Evolutionary conservation across 2,797 vertebrate species (phyloP).

Genomic region (Rhynchonycteris naso): DNA sequence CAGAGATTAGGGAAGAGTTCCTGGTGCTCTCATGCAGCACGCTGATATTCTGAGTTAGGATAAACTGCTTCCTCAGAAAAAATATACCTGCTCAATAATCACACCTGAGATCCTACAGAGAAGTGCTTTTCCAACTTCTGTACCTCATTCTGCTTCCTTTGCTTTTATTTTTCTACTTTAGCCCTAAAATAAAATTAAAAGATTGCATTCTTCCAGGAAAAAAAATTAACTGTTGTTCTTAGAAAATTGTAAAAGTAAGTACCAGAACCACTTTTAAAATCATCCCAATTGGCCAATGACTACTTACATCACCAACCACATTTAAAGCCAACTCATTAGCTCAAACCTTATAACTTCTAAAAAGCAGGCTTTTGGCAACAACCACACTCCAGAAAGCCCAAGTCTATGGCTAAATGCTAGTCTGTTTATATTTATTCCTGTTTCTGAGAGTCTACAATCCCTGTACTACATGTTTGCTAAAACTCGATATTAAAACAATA

Average conservation of each 20-base stretch:
- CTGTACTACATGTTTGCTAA: neutral
- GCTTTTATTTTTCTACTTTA: slow-evolving; percentile 1
- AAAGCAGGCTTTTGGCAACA: neutral
- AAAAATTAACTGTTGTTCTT: neutral
- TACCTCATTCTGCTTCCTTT: neutral
- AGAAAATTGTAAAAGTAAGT: neutral
- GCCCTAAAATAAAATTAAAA: neutral
- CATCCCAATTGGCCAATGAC: neutral
- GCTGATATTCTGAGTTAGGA: neutral
- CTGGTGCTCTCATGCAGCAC: neutral
- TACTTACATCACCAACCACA: neutral
- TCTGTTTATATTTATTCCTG: neutral
- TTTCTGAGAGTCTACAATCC: neutral
- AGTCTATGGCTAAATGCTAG: neutral
- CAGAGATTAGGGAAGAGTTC: neutral
- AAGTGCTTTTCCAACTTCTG: neutral
- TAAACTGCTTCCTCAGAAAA: neutral
- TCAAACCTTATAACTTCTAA: neutral
- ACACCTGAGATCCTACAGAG: neutral
- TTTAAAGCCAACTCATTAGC: neutral
- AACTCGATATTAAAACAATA: neutral
- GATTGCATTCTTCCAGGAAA: neutral
- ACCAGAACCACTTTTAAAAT: neutral
- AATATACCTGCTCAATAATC: neutral
- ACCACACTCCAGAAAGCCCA: neutral